Conservation (phyloP, 2,113 vertebrate genomes). For the Hydrochoerus hydrochaeris region DNA sequence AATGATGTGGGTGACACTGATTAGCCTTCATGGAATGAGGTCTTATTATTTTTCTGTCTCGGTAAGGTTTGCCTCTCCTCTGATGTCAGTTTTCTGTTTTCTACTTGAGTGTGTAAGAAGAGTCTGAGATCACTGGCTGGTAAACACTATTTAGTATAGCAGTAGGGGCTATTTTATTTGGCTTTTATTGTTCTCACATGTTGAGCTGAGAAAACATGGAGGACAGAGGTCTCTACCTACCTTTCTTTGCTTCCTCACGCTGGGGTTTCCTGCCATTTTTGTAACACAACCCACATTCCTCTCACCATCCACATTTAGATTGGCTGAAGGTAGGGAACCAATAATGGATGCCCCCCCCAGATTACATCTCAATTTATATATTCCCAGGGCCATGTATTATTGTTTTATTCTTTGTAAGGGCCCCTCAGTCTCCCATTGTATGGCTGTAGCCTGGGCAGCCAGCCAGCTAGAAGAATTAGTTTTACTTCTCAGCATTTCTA, state of each 20-base stretch:
- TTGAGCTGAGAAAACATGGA: not conserved
- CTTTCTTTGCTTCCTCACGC: not conserved
- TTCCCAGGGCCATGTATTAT: not conserved
- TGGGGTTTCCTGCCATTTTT: not conserved
- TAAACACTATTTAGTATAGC: not conserved
- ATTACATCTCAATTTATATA: not conserved
- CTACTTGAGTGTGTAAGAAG: not conserved
- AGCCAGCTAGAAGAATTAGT: slow-evolving; percentile 8
- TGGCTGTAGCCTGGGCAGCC: not conserved
- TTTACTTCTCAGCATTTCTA: slow-evolving; percentile 50
- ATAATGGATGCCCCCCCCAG: not conserved
- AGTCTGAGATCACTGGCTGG: not conserved
- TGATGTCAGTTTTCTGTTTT: not conserved
- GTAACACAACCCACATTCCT: not conserved
- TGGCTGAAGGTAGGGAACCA: not conserved
- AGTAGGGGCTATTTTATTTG: not conserved
- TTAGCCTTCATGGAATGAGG: not conserved
- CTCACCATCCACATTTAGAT: not conserved
- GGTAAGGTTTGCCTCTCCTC: not conserved
- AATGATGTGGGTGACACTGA: not conserved
- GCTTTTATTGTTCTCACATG: not conserved
- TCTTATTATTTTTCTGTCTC: not conserved
- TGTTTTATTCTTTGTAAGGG: not conserved
- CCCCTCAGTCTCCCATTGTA: not conserved
- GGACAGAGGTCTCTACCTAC: not conserved